Evolutionary conservation across 1,140 invertebrate species (phyloP).

Genomic region (Agrilus planipennis): DNA sequence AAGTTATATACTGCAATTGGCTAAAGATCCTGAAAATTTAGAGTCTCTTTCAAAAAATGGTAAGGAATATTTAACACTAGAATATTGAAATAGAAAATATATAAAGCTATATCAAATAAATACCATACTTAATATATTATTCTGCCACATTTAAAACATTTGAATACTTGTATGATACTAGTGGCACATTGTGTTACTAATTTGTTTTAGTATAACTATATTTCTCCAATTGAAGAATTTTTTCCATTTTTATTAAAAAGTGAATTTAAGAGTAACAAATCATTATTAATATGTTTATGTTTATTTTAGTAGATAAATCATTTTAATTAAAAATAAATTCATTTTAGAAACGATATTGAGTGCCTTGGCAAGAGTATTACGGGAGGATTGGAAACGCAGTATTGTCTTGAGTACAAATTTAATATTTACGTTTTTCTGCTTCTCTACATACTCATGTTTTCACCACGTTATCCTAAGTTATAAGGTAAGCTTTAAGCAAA

Average conservation of each 20-base stretch:
- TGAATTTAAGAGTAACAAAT: neutral
- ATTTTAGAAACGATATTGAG: conserved; percentile 86
- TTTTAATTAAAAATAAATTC: neutral
- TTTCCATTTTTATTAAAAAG: neutral
- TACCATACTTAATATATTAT: neutral
- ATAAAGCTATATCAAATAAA: neutral
- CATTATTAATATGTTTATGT: neutral
- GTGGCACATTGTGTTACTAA: neutral
- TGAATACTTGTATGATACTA: too few relatives aligned
- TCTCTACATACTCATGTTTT: conserved; percentile 93
- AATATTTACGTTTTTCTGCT: conserved; percentile 93
- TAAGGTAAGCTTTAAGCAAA: conserved; percentile 57
- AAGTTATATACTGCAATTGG: conserved; percentile 79
- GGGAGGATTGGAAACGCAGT: conserved; percentile 95
- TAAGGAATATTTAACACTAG: too few relatives aligned
- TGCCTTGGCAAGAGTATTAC: conserved; percentile 83
- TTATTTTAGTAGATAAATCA: neutral
- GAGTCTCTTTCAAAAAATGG: conserved; percentile 86
- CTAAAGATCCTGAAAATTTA: conserved; percentile 87
- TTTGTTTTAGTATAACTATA: neutral
- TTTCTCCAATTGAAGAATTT: neutral
- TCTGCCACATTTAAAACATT: neutral
- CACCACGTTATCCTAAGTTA: conserved; percentile 84
- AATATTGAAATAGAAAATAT: too few relatives aligned
- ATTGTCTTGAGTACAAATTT: conserved; percentile 94